Evolutionary conservation across 2,113 vertebrate genomes (phyloP), one percentile per base, ranked within the genome.

Genomic region (Ochotona curzoniae): DNA sequence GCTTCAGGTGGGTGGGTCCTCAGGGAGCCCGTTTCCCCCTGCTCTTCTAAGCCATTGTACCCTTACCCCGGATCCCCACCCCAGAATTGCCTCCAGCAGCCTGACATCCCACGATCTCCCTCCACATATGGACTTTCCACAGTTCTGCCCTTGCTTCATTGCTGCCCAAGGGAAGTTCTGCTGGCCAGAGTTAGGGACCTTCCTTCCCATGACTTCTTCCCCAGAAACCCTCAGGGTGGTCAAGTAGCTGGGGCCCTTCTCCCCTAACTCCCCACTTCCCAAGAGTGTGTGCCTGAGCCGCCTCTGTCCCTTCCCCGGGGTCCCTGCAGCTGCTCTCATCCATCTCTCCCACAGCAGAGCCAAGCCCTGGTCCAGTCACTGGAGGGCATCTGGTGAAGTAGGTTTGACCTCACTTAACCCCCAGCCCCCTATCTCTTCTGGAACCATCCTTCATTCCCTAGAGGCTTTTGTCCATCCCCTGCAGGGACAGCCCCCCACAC

Each of bases 381-480:
- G 3, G 47, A 78, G 61, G 26, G 26, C 51, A 80, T 8, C 25
- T 14, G 28, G 20, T 47, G 76, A 90, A 87, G 78, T 14, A 44
- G 49, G 61, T 63, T 7, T 78, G 95, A 94, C 94, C 94, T 93
- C 71, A 82, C 91, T 94, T 96, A 86, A 96, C 96, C 89, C 47
- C 71, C 18, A 30, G 51, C 80, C 76, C n/a, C 21, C 2, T 30
- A 28, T 57, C 64, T 84, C 35, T 51, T 89, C 74, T 23, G 25
- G 18, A 44, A 12, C 57, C 60, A 90, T 90, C 95, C 75, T 9
- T 96, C 88, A 93, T 71, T 79, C 69, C 47, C 10, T 0, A 54
- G 91, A n/a, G 32, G 73, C 64, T 54, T 71, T 79, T 90, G 70
- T 64, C 85, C 61, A 17, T 5, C 47, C 73, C 70, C 35, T 32